Conservation (phyloP, 2,113 vertebrate species). For the Laterallus jamaicensis region DNA sequence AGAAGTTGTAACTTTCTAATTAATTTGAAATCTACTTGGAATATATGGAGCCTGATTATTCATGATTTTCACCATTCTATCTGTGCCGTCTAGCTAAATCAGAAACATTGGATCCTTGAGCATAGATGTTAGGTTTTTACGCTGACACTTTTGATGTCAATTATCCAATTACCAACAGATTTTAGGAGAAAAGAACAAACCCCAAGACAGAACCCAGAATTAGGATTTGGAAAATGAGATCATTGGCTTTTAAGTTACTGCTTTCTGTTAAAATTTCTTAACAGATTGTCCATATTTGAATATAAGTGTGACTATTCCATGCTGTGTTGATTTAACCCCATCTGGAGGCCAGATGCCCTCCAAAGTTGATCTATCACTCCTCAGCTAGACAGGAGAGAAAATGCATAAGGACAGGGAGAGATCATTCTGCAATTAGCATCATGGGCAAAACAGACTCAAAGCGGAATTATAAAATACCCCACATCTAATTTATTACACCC, state of each 20-base stretch:
- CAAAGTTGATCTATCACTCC: too few relatives aligned
- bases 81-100: neutral
- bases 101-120: neutral
- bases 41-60: neutral
- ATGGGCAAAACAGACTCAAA: too few relatives aligned
- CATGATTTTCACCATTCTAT: neutral
- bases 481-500: too few relatives aligned
- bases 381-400: too few relatives aligned
- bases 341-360: too few relatives aligned
- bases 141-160: neutral
- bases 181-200: neutral
- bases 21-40: neutral
- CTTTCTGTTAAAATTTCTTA: neutral
- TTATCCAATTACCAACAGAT: neutral
- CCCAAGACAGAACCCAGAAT: neutral
- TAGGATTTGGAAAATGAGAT: neutral
- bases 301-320: neutral
- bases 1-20: neutral
- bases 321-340: too few relatives aligned
- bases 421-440: too few relatives aligned
- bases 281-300: neutral
- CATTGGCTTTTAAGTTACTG: neutral
- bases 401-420: too few relatives aligned
- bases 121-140: neutral
- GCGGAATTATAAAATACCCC: too few relatives aligned